Conservation (phyloP, 2,888 invertebrate genomes). For the Linnaemya tessellans region DNA sequence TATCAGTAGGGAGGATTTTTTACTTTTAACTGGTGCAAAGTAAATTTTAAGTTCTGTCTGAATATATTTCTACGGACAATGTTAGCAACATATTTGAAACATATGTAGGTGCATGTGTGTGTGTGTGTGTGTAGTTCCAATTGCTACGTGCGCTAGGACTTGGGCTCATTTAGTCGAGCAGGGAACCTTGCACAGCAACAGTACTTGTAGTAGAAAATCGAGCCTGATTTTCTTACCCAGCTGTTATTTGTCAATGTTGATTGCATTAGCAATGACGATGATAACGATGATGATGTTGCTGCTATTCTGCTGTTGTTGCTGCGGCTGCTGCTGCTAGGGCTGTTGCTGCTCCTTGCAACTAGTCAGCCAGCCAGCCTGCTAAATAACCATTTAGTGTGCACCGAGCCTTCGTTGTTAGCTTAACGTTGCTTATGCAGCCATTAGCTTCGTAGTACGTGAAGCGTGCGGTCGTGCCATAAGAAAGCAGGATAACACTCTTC, state of each 20-base stretch:
- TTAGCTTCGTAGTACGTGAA: conserved; percentile 75
- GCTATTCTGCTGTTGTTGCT: conserved; percentile 7
- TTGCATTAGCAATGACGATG: conserved; percentile 12
- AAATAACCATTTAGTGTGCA: conserved; percentile 57
- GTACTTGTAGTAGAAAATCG: conserved; percentile 13
- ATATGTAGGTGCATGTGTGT: not conserved
- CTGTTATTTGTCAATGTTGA: conserved; percentile 50
- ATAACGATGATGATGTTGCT: conserved; percentile 26
- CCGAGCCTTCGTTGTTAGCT: conserved; percentile 75
- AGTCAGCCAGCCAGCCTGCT: conserved; percentile 2
- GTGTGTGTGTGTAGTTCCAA: not conserved
- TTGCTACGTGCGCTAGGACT: conserved; percentile 14
- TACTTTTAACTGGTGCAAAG: conserved; percentile 40
- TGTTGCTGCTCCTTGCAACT: conserved; percentile 43
- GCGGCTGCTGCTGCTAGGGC: conserved; percentile 21
- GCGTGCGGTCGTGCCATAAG: conserved; percentile 74
- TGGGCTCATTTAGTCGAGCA: not conserved
- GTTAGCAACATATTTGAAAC: conserved; percentile 38
- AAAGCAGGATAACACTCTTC: conserved; percentile 72
- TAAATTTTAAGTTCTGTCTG: not conserved
- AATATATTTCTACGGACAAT: not conserved
- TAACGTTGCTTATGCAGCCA: conserved; percentile 72
- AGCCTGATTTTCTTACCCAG: conserved; percentile 29
- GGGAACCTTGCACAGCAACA: conserved; percentile 54
- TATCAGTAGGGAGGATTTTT: conserved; percentile 21